Conservation (phyloP, 1,140 invertebrate species). For the Telenomus remus region DNA sequence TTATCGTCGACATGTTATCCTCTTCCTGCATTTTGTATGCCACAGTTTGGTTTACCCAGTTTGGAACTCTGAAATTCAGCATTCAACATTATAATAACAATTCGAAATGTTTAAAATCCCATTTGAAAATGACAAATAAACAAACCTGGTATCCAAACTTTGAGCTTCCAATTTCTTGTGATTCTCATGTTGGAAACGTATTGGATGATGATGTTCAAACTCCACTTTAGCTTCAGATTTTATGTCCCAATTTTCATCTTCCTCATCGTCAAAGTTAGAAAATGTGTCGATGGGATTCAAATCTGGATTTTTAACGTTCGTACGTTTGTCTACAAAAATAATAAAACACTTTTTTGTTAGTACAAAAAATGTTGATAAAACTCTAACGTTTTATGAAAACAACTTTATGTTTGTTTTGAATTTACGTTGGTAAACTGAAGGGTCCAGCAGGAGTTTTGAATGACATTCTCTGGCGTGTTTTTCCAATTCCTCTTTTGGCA, state of each 20-base stretch:
- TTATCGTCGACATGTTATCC: background rate
- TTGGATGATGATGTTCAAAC: background rate
- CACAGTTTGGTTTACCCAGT: constrained; percentile 15
- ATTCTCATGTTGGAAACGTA: background rate
- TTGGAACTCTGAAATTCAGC: too few species aligned
- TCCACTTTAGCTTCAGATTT: background rate
- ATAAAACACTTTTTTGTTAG: background rate
- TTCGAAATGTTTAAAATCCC: too few species aligned
- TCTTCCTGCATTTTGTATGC: constrained; percentile 1
- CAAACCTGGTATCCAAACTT: background rate
- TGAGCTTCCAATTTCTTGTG: background rate
- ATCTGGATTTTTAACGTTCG: too few species aligned
- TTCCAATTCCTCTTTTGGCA: constrained; percentile 58
- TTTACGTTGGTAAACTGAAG: constrained; percentile 15
- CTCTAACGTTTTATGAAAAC: too few species aligned
- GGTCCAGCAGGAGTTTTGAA: background rate
- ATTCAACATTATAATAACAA: too few species aligned
- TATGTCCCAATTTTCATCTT: background rate
- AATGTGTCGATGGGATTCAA: too few species aligned
- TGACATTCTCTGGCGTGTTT: constrained; percentile 62
- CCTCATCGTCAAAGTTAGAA: background rate
- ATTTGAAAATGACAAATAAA: too few species aligned
- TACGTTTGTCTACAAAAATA: too few species aligned
- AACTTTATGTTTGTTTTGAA: too few species aligned
- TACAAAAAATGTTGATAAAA: too few species aligned